Evolutionary conservation across 2,888 invertebrate species (phyloP).

Genomic region (Torymus texanus): DNA sequence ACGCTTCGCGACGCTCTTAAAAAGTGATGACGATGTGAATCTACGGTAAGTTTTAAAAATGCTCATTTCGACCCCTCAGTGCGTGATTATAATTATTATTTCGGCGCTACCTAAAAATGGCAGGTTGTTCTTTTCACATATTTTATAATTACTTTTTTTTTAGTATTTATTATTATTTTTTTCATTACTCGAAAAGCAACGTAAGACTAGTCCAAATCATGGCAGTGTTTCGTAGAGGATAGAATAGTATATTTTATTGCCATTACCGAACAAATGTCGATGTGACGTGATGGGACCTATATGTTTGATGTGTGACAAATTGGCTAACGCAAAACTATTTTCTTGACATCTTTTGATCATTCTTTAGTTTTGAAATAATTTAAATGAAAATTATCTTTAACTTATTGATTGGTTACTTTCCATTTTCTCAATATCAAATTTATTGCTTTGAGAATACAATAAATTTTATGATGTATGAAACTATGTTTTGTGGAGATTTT

Average conservation of each 20-base stretch:
- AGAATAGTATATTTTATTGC: constrained; percentile 67
- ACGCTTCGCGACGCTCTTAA: constrained; percentile 30
- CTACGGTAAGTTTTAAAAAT: constrained; percentile 46
- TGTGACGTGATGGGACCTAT: constrained; percentile 26
- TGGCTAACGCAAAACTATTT: constrained; percentile 18
- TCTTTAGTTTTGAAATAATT: too few species aligned
- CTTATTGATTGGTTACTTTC: neutral
- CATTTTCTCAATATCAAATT: neutral
- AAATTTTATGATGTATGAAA: too few species aligned
- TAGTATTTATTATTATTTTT: constrained; percentile 12
- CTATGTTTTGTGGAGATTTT: too few species aligned
- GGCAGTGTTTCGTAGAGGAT: constrained; percentile 72
- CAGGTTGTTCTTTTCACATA: constrained; percentile 20
- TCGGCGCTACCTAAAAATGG: constrained; percentile 49
- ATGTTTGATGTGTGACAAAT: constrained; percentile 8
- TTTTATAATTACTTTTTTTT: neutral
- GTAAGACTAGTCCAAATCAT: constrained; percentile 66
- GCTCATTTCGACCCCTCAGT: neutral
- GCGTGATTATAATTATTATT: constrained; percentile 31
- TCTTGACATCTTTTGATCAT: too few species aligned
- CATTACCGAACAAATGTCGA: constrained; percentile 57
- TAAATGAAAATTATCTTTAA: too few species aligned
- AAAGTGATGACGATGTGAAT: constrained; percentile 40
- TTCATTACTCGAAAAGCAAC: constrained; percentile 62
- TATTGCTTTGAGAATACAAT: neutral